These are phyloP conservation scores for Pluvianellus socialis DNA, from an alignment of 2,113 vertebrate genomes.

Conservation along the genomic window DNA sequence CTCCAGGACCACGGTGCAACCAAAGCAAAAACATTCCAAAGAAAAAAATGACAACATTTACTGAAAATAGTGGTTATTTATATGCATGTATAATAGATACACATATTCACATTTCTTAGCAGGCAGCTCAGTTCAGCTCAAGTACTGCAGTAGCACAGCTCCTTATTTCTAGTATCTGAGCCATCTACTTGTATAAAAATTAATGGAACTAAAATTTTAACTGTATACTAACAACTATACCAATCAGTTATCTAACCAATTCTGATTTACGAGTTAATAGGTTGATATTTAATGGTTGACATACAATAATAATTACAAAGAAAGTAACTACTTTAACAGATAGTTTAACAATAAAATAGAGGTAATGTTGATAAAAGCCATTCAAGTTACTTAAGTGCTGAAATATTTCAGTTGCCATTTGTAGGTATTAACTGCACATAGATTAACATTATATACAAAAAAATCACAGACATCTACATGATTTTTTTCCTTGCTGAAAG, in stretches of 20 bases:
- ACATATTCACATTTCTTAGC: background rate
- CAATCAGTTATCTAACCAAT: background rate
- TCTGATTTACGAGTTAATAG: background rate
- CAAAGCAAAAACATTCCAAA: background rate
- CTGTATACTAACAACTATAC: background rate
- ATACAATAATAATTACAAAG: background rate
- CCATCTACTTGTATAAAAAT: background rate
- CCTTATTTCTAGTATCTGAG: background rate
- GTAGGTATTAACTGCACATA: background rate
- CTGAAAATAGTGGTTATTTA: background rate
- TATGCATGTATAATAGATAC: background rate
- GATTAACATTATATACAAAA: background rate
- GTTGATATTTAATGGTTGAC: background rate
- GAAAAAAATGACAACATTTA: background rate
- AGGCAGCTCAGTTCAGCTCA: background rate
- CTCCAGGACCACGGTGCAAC: background rate
- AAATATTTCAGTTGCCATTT: background rate
- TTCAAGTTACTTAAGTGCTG: background rate
- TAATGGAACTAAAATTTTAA: background rate
- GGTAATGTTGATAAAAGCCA: background rate
- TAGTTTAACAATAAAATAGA: background rate
- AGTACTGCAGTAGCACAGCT: background rate
- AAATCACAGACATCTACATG: background rate
- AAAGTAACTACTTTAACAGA: background rate
- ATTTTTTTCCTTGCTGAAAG: background rate